A percentile compares a stretch with the other conserved stretches of the same genome.
Evolutionary conservation across 2,113 vertebrate genomes (phyloP).

Genomic region (Azemiops feae): DNA sequence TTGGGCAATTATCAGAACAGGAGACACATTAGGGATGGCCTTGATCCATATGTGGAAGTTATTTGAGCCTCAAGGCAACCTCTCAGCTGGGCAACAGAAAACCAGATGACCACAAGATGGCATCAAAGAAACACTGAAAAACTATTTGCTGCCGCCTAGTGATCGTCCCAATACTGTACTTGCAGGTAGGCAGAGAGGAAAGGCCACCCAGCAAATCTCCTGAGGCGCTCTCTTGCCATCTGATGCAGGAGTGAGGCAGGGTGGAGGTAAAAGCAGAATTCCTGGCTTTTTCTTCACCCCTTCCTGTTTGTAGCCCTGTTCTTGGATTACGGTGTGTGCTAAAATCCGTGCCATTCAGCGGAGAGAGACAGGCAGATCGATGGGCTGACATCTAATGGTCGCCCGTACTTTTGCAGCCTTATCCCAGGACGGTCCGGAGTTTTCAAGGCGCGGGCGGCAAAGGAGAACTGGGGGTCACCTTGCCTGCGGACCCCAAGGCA

Average conservation of each 20-base stretch:
- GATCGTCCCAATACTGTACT: not conserved
- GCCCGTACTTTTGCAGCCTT: not conserved
- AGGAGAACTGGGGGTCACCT: not conserved
- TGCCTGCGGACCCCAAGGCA: not conserved
- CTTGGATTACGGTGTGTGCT: not conserved
- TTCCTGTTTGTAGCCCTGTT: not conserved
- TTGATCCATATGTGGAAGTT: not conserved
- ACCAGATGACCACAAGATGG: not conserved
- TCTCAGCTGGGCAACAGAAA: not conserved
- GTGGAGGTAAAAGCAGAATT: not conserved
- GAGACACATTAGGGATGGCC: not conserved
- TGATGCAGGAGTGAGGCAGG: not conserved
- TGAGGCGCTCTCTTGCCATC: not conserved
- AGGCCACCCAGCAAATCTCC: not conserved
- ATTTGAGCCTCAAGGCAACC: not conserved
- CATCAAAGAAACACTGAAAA: not conserved
- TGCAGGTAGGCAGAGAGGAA: not conserved
- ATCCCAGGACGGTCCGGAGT: not conserved
- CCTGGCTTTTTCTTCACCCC: not conserved
- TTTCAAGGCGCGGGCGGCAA: not conserved
- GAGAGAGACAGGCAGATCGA: not conserved
- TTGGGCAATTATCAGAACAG: not conserved
- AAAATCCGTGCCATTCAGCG: not conserved
- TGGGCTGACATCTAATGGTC: not conserved
- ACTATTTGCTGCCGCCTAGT: not conserved